Evolutionary conservation across 2,113 vertebrate genomes (phyloP), one percentile per base, ranked within the genome.

Genomic region (Formicarius rufipectus): DNA sequence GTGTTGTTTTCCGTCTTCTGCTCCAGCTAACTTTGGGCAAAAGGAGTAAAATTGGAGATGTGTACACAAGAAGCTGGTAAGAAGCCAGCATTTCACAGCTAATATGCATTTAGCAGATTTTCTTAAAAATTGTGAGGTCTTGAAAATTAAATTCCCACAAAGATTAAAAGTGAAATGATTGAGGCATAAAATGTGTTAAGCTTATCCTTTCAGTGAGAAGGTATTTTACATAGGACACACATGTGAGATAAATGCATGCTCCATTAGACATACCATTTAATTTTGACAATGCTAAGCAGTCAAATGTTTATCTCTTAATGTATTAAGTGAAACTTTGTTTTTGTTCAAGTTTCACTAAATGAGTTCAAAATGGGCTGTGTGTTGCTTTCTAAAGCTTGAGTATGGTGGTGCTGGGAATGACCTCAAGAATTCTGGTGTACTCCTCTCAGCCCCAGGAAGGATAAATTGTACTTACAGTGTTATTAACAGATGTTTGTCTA

Each of bases 401-500:
- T 69, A 24, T 35, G 80, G 47, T 15, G 28, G 4, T 89, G 24
- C 24, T 90, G 44, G 30, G 84, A 84, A 40, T 64, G 35, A 87
- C 64, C 60, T 90, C 4, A 3, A 59, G 80, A 80, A 53, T 81
- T 78, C 68, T 81, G 73, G 18, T 95, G 42, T 81, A 7, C 22
- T 92, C 9, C 59, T 77, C 39, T 86, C 44, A 82, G 64, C 86
- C 73, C 16, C 44, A 56, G 93, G 76, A 96, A 81, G 69, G 73
- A 84, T 95, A 88, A 90, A 59, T 74, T 33, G 39, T 84, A n/a
- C 52, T 95, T 84, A 45, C 42, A 60, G 39, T 66, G 20, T 68
- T 90, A 89, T 87, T 92, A 87, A 52, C 28, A 80, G 68, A 77
- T 86, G 55, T 93, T 94, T 85, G 88, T 90, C 90, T 95, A 85